phyloP scores from a whole-genome alignment of 2,888 invertebrate species.

The Caenorhabditis drosophilae region DNA sequence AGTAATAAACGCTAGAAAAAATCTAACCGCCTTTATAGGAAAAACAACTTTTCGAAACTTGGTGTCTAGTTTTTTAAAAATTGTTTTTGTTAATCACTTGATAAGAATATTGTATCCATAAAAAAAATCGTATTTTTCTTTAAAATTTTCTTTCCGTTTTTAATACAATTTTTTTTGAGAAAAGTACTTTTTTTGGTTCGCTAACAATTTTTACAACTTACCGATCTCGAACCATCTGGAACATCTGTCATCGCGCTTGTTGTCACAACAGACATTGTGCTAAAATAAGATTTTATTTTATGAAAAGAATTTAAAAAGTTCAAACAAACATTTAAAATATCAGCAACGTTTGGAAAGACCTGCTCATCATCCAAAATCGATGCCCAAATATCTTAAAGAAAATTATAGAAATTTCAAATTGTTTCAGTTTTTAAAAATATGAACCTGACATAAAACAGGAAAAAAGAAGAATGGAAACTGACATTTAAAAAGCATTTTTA shows the following conservation, averaged over 20 bases:
- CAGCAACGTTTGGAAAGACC: neutral
- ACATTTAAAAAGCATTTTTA: neutral
- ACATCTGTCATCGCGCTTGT: slow-evolving; percentile 37
- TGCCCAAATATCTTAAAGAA: neutral
- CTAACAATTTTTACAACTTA: too few species aligned
- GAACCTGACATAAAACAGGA: neutral
- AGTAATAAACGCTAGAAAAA: too few species aligned
- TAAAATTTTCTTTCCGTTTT: too few species aligned
- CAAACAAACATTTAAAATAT: neutral
- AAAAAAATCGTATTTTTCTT: too few species aligned
- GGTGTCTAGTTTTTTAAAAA: too few species aligned
- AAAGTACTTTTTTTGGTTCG: too few species aligned
- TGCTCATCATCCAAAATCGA: neutral
- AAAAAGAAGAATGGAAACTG: slow-evolving; percentile 5
- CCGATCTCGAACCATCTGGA: too few species aligned
- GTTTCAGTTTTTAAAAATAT: neutral
- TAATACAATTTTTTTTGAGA: too few species aligned
- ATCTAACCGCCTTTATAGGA: too few species aligned
- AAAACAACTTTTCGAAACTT: too few species aligned
- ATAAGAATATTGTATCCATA: too few species aligned
- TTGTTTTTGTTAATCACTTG: too few species aligned
- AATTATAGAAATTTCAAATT: slow-evolving; percentile 1
- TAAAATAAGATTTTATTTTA: neutral
- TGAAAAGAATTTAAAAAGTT: slow-evolving; percentile 1
- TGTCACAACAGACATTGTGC: slow-evolving; percentile 20